phyloP scores from a whole-genome alignment of 2,113 vertebrate species.

The Pogona vitticeps region DNA sequence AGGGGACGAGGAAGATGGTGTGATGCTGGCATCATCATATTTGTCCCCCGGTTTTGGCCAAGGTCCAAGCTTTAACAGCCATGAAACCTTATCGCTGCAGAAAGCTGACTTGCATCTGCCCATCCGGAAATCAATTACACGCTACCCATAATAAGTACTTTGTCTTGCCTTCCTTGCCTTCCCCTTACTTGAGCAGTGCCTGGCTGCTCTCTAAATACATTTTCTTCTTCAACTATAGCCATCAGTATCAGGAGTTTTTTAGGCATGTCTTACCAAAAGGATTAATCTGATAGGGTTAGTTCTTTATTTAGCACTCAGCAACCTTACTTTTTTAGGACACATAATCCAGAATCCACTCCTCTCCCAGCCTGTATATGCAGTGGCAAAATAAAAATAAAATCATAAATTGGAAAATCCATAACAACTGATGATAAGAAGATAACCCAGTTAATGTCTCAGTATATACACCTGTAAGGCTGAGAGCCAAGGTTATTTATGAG shows the following conservation, averaged over 20 bases:
- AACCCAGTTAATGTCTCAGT: background rate
- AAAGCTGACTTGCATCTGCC: background rate
- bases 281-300: background rate
- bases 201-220: constrained; percentile 13
- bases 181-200: background rate
- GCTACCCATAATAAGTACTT: constrained; percentile 21
- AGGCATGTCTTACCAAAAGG: background rate
- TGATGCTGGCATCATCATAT: constrained; percentile 24
- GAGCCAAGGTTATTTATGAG: constrained; percentile 20
- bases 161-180: constrained; percentile 37
- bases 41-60: background rate
- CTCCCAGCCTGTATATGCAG: no score
- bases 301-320: background rate
- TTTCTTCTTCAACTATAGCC: background rate
- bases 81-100: constrained; percentile 10
- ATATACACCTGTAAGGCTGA: background rate
- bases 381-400: no score
- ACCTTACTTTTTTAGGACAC: background rate
- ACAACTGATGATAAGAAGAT: constrained; percentile 10
- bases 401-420: constrained; percentile 35
- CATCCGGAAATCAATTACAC: constrained; percentile 27
- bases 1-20: background rate
- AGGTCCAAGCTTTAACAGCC: background rate
- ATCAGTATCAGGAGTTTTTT: background rate
- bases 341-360: no score